These are phyloP conservation scores for Gallinago stenura DNA, from an alignment of 2,797 vertebrate species.

Conservation along the genomic window DNA sequence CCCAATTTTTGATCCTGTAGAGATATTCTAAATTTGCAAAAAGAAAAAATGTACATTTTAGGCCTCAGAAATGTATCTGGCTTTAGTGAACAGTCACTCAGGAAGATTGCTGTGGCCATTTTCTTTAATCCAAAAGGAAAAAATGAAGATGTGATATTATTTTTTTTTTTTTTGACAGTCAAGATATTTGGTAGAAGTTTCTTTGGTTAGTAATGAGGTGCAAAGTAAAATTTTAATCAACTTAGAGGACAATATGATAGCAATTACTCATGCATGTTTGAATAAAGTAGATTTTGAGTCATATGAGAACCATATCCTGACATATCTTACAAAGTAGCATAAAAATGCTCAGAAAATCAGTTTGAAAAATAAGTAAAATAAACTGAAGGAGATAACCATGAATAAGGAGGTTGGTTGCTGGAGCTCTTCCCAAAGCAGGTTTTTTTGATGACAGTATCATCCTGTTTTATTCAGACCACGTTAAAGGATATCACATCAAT, in stretches of 20 bases:
- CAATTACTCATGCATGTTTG: not conserved
- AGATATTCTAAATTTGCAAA: not conserved
- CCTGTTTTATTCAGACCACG: not conserved
- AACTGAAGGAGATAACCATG: not conserved
- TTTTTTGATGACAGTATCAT: not conserved
- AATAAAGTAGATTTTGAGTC: not conserved
- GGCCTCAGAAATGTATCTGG: not conserved
- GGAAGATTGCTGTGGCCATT: not conserved
- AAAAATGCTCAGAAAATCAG: not conserved
- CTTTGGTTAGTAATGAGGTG: not conserved
- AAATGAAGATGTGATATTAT: not conserved
- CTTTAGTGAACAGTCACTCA: not conserved
- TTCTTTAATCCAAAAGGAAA: not conserved
- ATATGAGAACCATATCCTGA: not conserved
- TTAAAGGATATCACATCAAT: conserved; percentile 11
- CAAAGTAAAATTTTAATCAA: not conserved
- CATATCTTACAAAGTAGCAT: not conserved
- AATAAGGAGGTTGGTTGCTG: not conserved
- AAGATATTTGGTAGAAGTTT: not conserved
- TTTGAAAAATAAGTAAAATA: not conserved
- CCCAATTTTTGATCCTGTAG: not conserved
- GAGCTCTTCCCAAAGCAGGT: not conserved
- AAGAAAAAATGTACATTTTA: not conserved
- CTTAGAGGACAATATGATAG: not conserved
- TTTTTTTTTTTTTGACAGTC: not conserved